phyloP scores from a whole-genome alignment of 2,113 vertebrate genomes.

The Dromaius novaehollandiae region DNA sequence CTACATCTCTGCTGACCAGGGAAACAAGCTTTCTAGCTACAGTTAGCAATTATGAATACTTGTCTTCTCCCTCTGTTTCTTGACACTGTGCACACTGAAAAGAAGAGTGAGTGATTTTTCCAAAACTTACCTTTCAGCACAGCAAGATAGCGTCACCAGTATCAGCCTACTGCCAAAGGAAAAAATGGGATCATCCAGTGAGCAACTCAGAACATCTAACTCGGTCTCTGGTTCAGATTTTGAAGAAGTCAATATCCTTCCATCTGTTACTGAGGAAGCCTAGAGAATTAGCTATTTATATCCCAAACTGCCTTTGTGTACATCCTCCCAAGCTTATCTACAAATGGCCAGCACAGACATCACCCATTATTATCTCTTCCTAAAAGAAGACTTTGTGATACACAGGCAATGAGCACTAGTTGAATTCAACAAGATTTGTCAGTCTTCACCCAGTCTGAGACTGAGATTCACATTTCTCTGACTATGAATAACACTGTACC shows the following conservation, averaged over 20 bases:
- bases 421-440: neutral
- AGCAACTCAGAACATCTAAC: neutral
- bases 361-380: neutral
- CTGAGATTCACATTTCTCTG: neutral
- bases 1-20: neutral
- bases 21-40: neutral
- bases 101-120: neutral
- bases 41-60: neutral
- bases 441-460: neutral
- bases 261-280: too few species aligned
- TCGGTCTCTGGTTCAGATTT: neutral
- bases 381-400: neutral
- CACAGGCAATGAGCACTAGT: neutral
- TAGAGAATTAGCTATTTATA: too few species aligned
- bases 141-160: neutral
- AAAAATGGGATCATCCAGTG: neutral
- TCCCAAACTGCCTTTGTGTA: neutral
- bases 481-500: neutral
- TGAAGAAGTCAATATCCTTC: neutral
- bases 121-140: neutral
- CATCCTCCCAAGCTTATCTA: neutral
- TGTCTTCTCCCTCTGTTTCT: neutral
- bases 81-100: neutral
- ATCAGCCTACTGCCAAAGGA: neutral
- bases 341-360: neutral